Percentiles rank a stretch among this genome's conserved stretches.
phyloP scores from a whole-genome alignment of 2,797 vertebrate genomes.

The Rhinella marina region DNA sequence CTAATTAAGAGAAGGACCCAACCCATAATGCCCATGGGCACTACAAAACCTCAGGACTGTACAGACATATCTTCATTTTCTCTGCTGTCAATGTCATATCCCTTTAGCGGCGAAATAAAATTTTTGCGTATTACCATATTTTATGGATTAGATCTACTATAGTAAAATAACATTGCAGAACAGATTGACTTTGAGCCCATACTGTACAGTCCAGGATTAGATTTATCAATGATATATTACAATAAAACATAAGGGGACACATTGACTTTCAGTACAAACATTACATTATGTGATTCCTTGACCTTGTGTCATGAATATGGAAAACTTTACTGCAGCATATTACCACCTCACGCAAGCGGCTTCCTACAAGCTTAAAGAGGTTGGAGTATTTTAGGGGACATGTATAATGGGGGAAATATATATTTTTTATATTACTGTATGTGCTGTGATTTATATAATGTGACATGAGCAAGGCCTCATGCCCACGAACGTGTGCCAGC shows the following conservation, averaged over 20 bases:
- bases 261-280: constrained; percentile 21
- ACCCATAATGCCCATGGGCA: not conserved
- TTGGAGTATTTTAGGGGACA: too few relatives aligned
- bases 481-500: too few relatives aligned
- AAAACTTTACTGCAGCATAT: constrained; percentile 8
- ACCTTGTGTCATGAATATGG: not conserved
- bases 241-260: constrained; percentile 10
- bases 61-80: not conserved
- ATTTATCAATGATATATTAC: not conserved
- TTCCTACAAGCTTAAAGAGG: too few relatives aligned
- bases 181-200: constrained; percentile 23
- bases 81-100: not conserved
- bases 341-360: too few relatives aligned
- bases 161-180: not conserved
- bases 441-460: too few relatives aligned
- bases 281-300: not conserved
- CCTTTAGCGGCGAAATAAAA: not conserved
- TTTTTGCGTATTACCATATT: not conserved
- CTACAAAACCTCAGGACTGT: not conserved
- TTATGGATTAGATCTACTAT: not conserved
- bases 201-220: constrained; percentile 17
- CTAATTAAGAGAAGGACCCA: not conserved
- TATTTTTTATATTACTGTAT: too few relatives aligned
- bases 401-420: too few relatives aligned
- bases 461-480: too few relatives aligned